Evolutionary conservation across 2,113 vertebrate species (phyloP).

Genomic region (Alosa alosa): DNA sequence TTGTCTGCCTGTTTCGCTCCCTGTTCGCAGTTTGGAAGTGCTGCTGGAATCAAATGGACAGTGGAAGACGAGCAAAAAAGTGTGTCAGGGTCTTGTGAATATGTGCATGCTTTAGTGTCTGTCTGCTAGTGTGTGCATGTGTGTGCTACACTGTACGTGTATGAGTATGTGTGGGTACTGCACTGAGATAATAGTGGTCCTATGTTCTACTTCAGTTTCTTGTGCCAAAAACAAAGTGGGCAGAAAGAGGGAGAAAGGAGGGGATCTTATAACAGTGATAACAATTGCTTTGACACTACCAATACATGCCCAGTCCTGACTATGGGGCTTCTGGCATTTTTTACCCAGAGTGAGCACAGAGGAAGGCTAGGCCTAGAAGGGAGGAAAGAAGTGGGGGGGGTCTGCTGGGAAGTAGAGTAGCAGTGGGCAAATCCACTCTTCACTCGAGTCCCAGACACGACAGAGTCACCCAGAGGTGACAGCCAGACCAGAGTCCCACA

Average conservation of each 20-base stretch:
- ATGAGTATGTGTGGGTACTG: too few relatives aligned
- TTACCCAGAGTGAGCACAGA: background rate
- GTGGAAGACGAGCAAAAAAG: constrained; percentile 3
- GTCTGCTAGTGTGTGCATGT: background rate
- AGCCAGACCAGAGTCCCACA: constrained; percentile 8
- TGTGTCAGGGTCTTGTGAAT: background rate
- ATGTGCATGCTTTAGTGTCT: background rate
- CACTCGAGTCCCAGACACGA: constrained; percentile 26
- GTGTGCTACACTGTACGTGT: background rate
- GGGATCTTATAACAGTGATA: too few relatives aligned
- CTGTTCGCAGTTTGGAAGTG: constrained; percentile 21
- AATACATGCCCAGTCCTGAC: too few relatives aligned
- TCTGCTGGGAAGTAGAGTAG: constrained; percentile 27
- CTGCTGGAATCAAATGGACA: constrained; percentile 21
- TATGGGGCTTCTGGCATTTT: too few relatives aligned
- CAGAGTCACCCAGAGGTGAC: constrained; percentile 33
- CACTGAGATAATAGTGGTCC: background rate
- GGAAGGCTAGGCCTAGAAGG: background rate
- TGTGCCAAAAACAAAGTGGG: background rate
- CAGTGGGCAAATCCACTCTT: constrained; percentile 39
- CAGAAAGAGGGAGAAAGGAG: background rate
- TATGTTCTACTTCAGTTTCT: background rate
- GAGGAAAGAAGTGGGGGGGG: background rate
- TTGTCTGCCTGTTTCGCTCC: background rate
- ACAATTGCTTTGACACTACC: too few relatives aligned